These are phyloP conservation scores for Calycopis cecrops DNA, from an alignment of 1,140 invertebrate genomes.

Conservation along the genomic window DNA sequence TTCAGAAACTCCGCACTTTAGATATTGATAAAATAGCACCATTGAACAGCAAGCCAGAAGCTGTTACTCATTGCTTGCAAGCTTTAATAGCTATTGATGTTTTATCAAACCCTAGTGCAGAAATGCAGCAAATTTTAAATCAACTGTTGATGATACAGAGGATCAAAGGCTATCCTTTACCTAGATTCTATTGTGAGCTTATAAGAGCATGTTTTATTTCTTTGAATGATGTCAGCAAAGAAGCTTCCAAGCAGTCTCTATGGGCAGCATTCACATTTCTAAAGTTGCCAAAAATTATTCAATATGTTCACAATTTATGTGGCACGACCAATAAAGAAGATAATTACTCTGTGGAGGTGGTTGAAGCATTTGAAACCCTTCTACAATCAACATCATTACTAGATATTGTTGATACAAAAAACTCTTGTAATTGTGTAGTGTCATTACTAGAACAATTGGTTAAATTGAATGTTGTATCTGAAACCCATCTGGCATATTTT, in stretches of 20 bases:
- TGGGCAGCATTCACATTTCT: slow-evolving; percentile 96
- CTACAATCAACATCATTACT: slow-evolving; percentile 88
- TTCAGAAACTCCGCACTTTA: slow-evolving; percentile 78
- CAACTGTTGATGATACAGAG: slow-evolving; percentile 89
- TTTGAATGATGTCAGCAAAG: slow-evolving; percentile 87
- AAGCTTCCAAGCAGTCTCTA: slow-evolving; percentile 84
- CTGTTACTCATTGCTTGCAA: slow-evolving; percentile 85
- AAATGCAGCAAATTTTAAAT: slow-evolving; percentile 85
- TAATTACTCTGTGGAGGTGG: slow-evolving; percentile 83
- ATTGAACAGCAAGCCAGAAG: slow-evolving; percentile 76
- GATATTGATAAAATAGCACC: slow-evolving; percentile 78
- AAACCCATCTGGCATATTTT: slow-evolving; percentile 84
- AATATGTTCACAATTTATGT: slow-evolving; percentile 79
- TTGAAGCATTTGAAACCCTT: slow-evolving; percentile 88
- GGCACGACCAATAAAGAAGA: slow-evolving; percentile 74
- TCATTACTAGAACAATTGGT: slow-evolving; percentile 88
- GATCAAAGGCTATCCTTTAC: slow-evolving; percentile 83
- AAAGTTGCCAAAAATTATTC: slow-evolving; percentile 89
- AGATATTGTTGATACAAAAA: slow-evolving; percentile 92
- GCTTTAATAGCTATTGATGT: slow-evolving; percentile 84
- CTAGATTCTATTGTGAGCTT: slow-evolving; percentile 90
- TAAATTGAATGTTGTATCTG: slow-evolving; percentile 86
- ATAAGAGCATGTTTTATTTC: slow-evolving; percentile 92
- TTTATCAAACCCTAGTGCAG: slow-evolving; percentile 83
- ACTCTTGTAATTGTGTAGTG: slow-evolving; percentile 90